These are phyloP conservation scores for Thunnus maccoyii DNA, from an alignment of 2,113 vertebrate species.

Conservation along the genomic window DNA sequence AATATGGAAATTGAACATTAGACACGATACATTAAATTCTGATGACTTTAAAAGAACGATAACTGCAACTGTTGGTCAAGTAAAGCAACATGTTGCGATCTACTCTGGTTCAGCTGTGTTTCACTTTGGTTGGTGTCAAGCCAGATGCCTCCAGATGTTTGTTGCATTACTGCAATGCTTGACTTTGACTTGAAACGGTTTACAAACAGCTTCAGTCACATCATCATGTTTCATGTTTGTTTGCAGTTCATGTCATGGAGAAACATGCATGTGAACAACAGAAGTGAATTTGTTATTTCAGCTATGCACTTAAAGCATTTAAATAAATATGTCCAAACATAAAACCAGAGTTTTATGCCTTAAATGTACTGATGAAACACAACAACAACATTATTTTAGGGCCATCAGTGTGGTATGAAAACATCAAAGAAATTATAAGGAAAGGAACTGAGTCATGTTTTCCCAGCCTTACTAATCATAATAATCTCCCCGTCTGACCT, in stretches of 20 bases:
- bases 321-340: no score
- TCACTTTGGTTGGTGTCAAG: no score
- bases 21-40: not conserved
- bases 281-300: constrained; percentile 8
- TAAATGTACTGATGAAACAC: constrained; percentile 2
- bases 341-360: not conserved
- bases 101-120: no score
- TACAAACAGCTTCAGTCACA: not conserved
- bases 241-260: constrained; percentile 4
- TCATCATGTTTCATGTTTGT: not conserved
- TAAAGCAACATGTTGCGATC: not conserved
- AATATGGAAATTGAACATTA: not conserved
- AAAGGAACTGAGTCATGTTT: constrained; percentile 13
- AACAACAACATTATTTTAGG: not conserved
- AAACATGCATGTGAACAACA: not conserved
- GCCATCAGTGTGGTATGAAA: not conserved
- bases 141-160: constrained; percentile 31
- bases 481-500: constrained; percentile 31
- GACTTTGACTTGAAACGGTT: not conserved
- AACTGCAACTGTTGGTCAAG: not conserved
- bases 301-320: not conserved
- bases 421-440: not conserved
- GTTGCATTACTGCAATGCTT: not conserved
- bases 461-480: not conserved
- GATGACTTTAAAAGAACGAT: not conserved